phyloP scores from a whole-genome alignment of 2,888 invertebrate species.

The Diploptera punctata region DNA sequence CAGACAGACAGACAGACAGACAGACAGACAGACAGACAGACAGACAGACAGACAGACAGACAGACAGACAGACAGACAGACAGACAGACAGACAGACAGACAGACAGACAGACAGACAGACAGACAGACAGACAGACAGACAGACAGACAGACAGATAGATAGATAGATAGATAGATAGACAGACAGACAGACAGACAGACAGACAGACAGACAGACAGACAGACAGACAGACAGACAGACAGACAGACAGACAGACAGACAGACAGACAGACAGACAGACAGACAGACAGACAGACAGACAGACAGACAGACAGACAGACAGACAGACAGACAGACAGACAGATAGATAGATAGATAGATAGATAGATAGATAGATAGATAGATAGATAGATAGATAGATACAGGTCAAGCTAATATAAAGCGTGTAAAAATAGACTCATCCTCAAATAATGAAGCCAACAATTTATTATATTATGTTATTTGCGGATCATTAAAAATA shows the following conservation, averaged over 20 bases:
- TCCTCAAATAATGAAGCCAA: too few species aligned
- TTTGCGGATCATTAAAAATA: too few species aligned
- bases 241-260: background rate
- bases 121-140: background rate
- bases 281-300: background rate
- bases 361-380: background rate
- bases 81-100: background rate
- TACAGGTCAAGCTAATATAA: too few species aligned
- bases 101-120: background rate
- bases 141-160: background rate
- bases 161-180: too few species aligned
- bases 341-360: background rate
- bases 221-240: background rate
- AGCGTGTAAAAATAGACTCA: too few species aligned
- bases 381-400: background rate
- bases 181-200: background rate
- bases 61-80: background rate
- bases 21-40: background rate
- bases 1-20: slow-evolving; percentile 1
- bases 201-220: background rate
- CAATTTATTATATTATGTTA: too few species aligned
- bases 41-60: background rate
- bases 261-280: background rate
- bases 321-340: background rate
- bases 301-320: background rate